Base-by-base conservation (phyloP, 1,140 invertebrate species). In the Drosophila tropicalis region DNA sequence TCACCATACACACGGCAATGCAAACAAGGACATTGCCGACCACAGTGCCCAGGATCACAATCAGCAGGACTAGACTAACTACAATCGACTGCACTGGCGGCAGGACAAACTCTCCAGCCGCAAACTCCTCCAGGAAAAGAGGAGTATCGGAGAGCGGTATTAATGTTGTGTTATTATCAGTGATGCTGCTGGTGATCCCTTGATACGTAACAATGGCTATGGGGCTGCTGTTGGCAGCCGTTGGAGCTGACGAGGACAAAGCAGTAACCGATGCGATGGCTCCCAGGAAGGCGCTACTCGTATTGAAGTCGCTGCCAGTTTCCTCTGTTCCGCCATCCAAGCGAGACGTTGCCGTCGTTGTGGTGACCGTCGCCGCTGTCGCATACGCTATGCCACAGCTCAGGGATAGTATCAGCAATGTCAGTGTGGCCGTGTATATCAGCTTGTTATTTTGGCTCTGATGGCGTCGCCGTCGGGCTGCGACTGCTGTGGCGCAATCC, bases 11-110 rank as follows among this genome's bases (percentile, higher is more conserved):
- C 7, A 98, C 97, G 36, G 97, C 97, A 6, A 98, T 94, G 91
- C 94, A 98, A 82, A 98, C 97, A 62, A 98, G 93, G 57, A 97
- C 95, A 92, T 99, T 99, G 32, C 97, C 97, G 36, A 98, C 94
- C 58, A 97, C 94, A 0, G 97, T 98, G 47, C 95, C 95, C 55
- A 97, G 92, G 72, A 97, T 97, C 32, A 97, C 95, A 75, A 95
- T 93, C 72, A 96, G 93, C 60, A 97, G 94, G 41, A 97, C 93
- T 57, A 96, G 92, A 58, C 95, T 94, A 67, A 97, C 94, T 54
- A 96, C 79, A 66, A 97, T 94, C 51, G 95, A 95, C 83, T 95
- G 93, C 15, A 92, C 64, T 6, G 93, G 91, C 0, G 92, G 92
- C 72, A 93, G 90, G 1, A 92, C 87, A 10, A 91, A 86, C 36